Evolutionary conservation across 2,888 invertebrate species (phyloP).

Genomic region (Pterostichus niger): DNA sequence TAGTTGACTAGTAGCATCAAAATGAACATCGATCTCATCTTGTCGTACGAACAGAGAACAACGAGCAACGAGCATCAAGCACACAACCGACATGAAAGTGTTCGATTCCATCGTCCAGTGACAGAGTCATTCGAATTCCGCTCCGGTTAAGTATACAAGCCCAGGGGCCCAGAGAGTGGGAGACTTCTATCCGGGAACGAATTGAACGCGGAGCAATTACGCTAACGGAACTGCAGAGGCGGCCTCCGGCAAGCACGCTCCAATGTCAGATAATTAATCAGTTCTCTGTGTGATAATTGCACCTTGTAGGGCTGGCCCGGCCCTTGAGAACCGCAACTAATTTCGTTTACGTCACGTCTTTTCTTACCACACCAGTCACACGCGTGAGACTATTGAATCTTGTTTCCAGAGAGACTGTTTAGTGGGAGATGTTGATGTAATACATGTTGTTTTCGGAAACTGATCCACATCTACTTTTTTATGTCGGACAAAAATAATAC

Average conservation of each 20-base stretch:
- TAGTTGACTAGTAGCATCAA: constrained; percentile 21
- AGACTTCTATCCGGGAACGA: constrained; percentile 13
- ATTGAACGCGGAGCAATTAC: constrained; percentile 53
- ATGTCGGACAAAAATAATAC: too few species aligned
- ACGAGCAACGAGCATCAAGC: constrained; percentile 15
- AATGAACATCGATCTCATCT: constrained; percentile 45
- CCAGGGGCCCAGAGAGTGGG: neutral
- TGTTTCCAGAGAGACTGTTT: too few species aligned
- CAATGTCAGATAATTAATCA: constrained; percentile 57
- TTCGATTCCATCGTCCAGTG: constrained; percentile 16
- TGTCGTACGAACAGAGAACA: neutral
- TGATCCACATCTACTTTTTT: too few species aligned
- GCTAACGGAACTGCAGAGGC: constrained; percentile 56
- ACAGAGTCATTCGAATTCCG: constrained; percentile 19
- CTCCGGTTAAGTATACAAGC: constrained; percentile 14
- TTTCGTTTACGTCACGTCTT: constrained; percentile 45
- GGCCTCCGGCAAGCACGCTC: constrained; percentile 47
- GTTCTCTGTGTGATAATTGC: constrained; percentile 59
- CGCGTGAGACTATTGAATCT: too few species aligned
- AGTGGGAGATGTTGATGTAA: too few species aligned
- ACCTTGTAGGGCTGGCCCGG: constrained; percentile 44
- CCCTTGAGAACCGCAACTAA: constrained; percentile 50
- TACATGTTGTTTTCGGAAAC: too few species aligned
- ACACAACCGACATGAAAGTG: neutral
- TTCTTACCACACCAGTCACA: too few species aligned